A percentile compares a stretch with the other conserved stretches of the same genome.
phyloP scores from a whole-genome alignment of 2,888 invertebrate genomes.

The Calephelis perditalis region DNA sequence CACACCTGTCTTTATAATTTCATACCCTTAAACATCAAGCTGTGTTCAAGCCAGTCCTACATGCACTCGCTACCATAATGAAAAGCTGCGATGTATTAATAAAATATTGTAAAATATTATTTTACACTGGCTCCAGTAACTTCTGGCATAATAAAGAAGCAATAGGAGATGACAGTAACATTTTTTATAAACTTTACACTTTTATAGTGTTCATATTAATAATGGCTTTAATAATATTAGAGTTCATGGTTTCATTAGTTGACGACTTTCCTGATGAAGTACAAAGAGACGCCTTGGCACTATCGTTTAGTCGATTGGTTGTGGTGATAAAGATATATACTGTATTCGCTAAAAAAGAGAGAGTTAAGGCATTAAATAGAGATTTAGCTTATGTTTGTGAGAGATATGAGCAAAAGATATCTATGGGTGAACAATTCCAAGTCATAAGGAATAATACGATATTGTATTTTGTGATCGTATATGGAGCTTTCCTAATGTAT shows the following conservation, averaged over 20 bases:
- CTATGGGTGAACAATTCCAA: background rate
- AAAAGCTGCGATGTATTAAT: background rate
- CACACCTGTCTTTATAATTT: too few species aligned
- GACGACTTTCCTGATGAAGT: conserved; percentile 7
- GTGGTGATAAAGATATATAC: background rate
- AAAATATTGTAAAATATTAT: conserved; percentile 7
- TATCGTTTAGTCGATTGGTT: background rate
- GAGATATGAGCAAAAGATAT: background rate
- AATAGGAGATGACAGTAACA: background rate
- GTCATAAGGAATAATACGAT: background rate
- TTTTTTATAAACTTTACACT: background rate
- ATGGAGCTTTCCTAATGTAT: background rate
- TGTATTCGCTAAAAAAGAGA: background rate
- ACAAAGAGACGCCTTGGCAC: conserved; percentile 5
- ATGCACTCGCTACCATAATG: background rate
- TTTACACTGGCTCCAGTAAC: background rate
- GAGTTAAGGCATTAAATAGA: background rate
- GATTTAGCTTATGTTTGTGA: conserved; percentile 3
- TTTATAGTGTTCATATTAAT: background rate
- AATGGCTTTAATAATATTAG: background rate
- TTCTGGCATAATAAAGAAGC: background rate
- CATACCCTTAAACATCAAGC: too few species aligned
- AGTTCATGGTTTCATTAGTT: background rate
- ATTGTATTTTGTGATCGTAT: background rate
- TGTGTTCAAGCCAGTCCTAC: too few species aligned